Percentiles rank a stretch among this genome's conserved stretches.
Evolutionary conservation across 2,113 vertebrate species (phyloP).

Genomic region (Pyrgilauda ruficollis): DNA sequence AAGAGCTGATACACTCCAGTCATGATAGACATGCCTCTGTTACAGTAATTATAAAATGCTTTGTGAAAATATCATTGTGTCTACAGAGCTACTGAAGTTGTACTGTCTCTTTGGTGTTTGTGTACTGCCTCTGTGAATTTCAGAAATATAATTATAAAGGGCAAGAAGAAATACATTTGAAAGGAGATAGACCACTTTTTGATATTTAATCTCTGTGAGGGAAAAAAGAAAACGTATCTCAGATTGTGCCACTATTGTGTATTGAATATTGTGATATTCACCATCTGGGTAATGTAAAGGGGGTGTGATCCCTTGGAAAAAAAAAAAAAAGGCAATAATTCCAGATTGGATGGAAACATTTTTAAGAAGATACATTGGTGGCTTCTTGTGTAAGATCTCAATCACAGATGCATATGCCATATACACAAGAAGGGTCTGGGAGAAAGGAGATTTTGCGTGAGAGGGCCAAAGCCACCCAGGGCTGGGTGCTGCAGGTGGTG

Average conservation of each 20-base stretch:
- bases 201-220: not conserved
- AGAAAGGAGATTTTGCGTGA: not conserved
- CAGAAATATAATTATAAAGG: not conserved
- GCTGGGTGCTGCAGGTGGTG: not conserved
- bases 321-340: not conserved
- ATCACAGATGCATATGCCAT: rapidly evolving
- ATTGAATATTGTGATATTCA: not conserved
- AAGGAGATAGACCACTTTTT: not conserved
- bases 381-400: not conserved
- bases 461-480: not conserved
- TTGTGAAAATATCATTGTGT: conserved; percentile 45
- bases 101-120: not conserved
- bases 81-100: conserved; percentile 33
- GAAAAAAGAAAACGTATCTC: not conserved
- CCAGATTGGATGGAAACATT: not conserved
- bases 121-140: not conserved
- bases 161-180: not conserved
- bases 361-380: not conserved
- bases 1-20: not conserved
- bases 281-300: not conserved
- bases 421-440: rapidly evolving
- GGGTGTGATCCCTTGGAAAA: not conserved
- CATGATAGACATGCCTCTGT: conserved; percentile 41
- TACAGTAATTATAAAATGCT: conserved; percentile 44
- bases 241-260: not conserved